A percentile compares a stretch with the other conserved stretches of the same genome.
These are phyloP conservation scores for Amorpha juglandis DNA, from an alignment of 2,888 invertebrate species.

Conservation along the genomic window DNA sequence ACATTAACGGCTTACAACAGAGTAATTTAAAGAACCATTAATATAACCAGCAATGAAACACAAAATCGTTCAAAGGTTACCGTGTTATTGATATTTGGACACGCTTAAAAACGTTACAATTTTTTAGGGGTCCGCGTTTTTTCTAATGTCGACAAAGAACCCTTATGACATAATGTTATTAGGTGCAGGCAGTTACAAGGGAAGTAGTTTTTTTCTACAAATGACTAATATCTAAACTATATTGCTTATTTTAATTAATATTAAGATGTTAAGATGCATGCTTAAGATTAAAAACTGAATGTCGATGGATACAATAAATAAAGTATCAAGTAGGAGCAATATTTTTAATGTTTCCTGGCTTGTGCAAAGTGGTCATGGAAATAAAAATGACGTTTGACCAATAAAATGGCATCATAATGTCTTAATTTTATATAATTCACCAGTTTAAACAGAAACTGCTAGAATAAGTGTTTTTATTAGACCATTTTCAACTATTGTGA, in stretches of 20 bases:
- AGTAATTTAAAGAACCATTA: background rate
- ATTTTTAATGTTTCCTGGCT: background rate
- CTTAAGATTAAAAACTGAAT: conserved; percentile 9
- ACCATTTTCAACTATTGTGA: too few species aligned
- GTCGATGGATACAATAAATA: background rate
- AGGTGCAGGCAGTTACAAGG: conserved; percentile 9
- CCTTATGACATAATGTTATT: conserved; percentile 17
- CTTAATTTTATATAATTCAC: too few species aligned
- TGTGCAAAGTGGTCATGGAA: background rate
- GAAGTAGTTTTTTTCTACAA: conserved; percentile 1
- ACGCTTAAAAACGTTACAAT: conserved; percentile 32
- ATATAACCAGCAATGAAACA: background rate
- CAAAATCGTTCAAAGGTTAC: background rate
- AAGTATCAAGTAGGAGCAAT: background rate
- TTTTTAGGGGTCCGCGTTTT: conserved; percentile 19
- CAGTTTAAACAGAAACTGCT: too few species aligned
- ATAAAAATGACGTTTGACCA: background rate
- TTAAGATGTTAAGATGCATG: conserved; percentile 10
- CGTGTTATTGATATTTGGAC: conserved; percentile 59
- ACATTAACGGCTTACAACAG: conserved; percentile 37
- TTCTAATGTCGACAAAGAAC: background rate
- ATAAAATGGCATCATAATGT: background rate
- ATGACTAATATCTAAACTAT: background rate
- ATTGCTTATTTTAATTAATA: background rate
- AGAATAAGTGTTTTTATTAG: too few species aligned